A percentile compares a stretch with the other conserved stretches of the same genome.
These are phyloP conservation scores for Pagrus major DNA, from an alignment of 2,113 vertebrate genomes.

Conservation along the genomic window DNA sequence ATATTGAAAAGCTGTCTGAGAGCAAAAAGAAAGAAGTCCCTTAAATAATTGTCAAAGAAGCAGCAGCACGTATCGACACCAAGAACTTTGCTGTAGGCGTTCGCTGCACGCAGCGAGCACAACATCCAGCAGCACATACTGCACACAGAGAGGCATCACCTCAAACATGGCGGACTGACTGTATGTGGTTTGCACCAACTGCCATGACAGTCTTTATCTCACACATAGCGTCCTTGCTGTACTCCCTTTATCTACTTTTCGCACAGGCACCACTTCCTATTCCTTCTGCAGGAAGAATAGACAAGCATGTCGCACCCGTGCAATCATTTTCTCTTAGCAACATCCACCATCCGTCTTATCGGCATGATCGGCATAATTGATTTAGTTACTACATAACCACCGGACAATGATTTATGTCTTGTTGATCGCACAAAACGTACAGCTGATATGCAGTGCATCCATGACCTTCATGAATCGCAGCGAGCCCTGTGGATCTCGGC, in stretches of 20 bases:
- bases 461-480: conserved; percentile 71
- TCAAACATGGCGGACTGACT: conserved; percentile 26
- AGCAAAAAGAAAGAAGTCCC: conserved; percentile 8
- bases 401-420: conserved; percentile 62
- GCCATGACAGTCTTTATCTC: conserved; percentile 56
- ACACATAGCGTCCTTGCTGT: conserved; percentile 33
- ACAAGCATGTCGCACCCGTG: conserved; percentile 24
- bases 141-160: conserved; percentile 18
- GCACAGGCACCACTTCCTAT: conserved; percentile 69
- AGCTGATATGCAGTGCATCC: conserved; percentile 40
- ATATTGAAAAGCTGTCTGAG: conserved; percentile 1
- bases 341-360: conserved; percentile 67
- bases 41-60: conserved; percentile 6
- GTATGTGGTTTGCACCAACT: conserved; percentile 59
- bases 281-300: conserved; percentile 40
- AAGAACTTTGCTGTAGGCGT: not conserved
- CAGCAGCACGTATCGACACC: conserved; percentile 15
- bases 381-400: conserved; percentile 57
- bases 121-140: conserved; percentile 1
- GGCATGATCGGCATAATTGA: conserved; percentile 67
- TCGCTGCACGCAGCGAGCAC: conserved; percentile 15
- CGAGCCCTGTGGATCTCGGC: conserved; percentile 45
- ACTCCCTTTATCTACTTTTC: conserved; percentile 65
- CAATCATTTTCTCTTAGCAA: conserved; percentile 45
- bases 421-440: conserved; percentile 40